A percentile compares a stretch with the other conserved stretches of the same genome.
Conservation (phyloP, 2,888 invertebrate species). For the Phaedon cochleariae region DNA sequence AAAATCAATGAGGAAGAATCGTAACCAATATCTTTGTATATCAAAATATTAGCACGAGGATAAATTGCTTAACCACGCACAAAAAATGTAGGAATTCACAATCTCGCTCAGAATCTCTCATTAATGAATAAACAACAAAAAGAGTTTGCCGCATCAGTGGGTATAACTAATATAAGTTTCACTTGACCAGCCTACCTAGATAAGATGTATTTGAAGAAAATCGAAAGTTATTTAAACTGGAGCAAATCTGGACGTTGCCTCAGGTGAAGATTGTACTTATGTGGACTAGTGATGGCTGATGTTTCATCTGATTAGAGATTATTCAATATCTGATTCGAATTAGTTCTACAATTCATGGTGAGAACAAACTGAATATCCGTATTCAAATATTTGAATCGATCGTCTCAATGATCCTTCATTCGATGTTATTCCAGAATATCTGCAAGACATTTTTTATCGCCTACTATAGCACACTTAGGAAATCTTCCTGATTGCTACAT, state of each 20-base stretch:
- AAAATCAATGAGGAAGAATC: not conserved
- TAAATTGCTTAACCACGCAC: conserved; percentile 17
- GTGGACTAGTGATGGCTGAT: not conserved
- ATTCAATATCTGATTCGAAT: too few relatives aligned
- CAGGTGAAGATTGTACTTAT: not conserved
- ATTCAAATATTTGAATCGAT: too few relatives aligned
- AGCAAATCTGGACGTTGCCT: conserved; percentile 43
- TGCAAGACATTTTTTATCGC: too few relatives aligned
- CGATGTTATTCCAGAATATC: too few relatives aligned
- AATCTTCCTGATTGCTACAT: too few relatives aligned
- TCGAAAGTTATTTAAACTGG: conserved; percentile 53
- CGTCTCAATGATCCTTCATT: too few relatives aligned
- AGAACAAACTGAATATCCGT: too few relatives aligned
- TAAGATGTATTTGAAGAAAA: conserved; percentile 54
- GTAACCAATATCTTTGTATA: not conserved
- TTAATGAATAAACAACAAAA: conserved; percentile 38
- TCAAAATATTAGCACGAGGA: conserved; percentile 9
- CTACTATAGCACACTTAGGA: too few relatives aligned
- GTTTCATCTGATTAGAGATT: too few relatives aligned
- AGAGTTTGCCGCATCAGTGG: conserved; percentile 42
- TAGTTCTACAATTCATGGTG: too few relatives aligned
- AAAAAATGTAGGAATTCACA: conserved; percentile 28
- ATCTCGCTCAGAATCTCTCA: conserved; percentile 29
- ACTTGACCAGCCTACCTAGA: conserved; percentile 50
- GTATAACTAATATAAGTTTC: conserved; percentile 48